phyloP scores from a whole-genome alignment of 2,113 vertebrate genomes.

The Pangasianodon hypophthalmus region DNA sequence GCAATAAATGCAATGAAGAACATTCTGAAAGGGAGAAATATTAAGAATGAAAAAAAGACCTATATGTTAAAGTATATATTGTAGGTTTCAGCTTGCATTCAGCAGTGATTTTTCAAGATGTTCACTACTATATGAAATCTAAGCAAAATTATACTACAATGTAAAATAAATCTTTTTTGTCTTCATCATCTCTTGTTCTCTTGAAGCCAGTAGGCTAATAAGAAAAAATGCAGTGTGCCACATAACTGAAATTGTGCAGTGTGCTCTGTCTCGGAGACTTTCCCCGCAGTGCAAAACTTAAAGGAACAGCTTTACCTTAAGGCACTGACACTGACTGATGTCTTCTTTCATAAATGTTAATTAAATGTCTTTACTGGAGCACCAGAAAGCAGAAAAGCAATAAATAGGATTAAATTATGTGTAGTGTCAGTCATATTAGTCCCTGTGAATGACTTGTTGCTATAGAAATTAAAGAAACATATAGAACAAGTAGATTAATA shows the following conservation, averaged over 20 bases:
- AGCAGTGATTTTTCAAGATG: neutral
- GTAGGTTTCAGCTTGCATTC: neutral
- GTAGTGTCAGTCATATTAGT: neutral
- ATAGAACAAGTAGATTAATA: neutral
- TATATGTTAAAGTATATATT: neutral
- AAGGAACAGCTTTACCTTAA: neutral
- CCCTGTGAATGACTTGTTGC: neutral
- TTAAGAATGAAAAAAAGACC: neutral
- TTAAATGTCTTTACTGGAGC: neutral
- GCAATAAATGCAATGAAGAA: neutral
- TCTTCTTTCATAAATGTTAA: neutral
- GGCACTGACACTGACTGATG: neutral
- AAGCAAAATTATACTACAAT: neutral
- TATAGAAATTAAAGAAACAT: neutral
- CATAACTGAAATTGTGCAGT: neutral
- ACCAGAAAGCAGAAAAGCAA: neutral
- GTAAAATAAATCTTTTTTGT: neutral
- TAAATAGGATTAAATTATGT: neutral
- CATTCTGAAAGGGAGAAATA: neutral
- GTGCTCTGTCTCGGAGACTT: neutral
- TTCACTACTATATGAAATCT: neutral
- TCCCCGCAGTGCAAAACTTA: neutral
- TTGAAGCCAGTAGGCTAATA: neutral
- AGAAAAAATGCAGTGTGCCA: neutral
- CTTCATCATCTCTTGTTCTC: neutral